phyloP scores from a whole-genome alignment of 2,888 invertebrate species.

The Aphodius granarius region DNA sequence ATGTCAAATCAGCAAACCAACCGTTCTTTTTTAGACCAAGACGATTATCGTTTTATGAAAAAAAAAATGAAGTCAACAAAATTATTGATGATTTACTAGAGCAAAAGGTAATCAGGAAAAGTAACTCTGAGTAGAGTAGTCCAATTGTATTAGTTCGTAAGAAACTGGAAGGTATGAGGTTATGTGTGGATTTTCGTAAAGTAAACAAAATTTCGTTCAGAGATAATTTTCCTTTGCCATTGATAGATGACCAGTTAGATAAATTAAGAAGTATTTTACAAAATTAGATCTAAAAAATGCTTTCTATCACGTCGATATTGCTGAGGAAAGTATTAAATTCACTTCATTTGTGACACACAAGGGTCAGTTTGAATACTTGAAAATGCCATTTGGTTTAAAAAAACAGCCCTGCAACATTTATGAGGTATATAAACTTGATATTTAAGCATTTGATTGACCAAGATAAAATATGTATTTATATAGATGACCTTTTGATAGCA shows the following conservation, averaged over 20 bases:
- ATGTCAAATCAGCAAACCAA: not conserved
- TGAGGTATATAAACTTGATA: slow-evolving; percentile 11
- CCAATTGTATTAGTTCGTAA: slow-evolving; percentile 32
- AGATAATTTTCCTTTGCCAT: slow-evolving; percentile 18
- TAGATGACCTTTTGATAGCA: slow-evolving; percentile 26
- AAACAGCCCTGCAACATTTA: slow-evolving; percentile 18
- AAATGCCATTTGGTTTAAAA: slow-evolving; percentile 18
- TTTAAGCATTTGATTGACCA: slow-evolving; percentile 17
- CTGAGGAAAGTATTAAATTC: slow-evolving; percentile 17
- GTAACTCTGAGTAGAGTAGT: slow-evolving; percentile 28
- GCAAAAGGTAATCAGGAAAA: slow-evolving; percentile 23
- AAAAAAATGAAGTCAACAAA: slow-evolving; percentile 13
- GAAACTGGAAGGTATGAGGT: slow-evolving; percentile 27
- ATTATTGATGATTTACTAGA: slow-evolving; percentile 14
- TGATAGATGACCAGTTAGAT: slow-evolving; percentile 21
- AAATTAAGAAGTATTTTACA: slow-evolving; percentile 14
- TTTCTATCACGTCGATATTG: slow-evolving; percentile 22
- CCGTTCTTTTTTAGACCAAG: slow-evolving; percentile 18
- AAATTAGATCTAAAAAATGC: slow-evolving; percentile 18
- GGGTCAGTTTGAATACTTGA: slow-evolving; percentile 21
- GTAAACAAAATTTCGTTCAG: slow-evolving; percentile 19
- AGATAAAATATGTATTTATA: slow-evolving; percentile 18
- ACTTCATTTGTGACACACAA: slow-evolving; percentile 22
- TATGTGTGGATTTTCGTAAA: slow-evolving; percentile 30
- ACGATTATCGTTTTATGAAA: slow-evolving; percentile 18